Evolutionary conservation across 2,113 vertebrate species (phyloP), one percentile per base, ranked within the genome.

Genomic region (Chloebia gouldiae): DNA sequence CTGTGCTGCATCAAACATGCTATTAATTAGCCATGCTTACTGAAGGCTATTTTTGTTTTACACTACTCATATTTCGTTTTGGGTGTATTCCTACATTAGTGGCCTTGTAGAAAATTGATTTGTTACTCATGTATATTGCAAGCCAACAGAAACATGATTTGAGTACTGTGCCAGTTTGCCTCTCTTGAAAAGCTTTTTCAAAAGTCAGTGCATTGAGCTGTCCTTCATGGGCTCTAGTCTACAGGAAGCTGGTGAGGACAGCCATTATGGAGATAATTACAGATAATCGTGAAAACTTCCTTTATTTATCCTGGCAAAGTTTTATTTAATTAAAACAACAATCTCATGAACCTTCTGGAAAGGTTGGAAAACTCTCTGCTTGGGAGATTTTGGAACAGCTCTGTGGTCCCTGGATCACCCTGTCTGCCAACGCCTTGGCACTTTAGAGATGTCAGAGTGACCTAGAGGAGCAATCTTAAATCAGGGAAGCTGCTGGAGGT

Each of bases 11-110:
- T 84, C 94, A 86, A 95, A 94, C 88, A 81, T 95, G 92, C 82
- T 94, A 95, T 95, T 97, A 95, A 95, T 97, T 96, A 96, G 92
- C 92, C 88, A 96, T 94, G 76, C 86, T 96, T 65, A 93, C 85
- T 95, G 92, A 96, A 88, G 80, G 90, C 93, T 97, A 95, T 93
- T 96, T 96, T 95, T 96, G 92, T 93, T 94, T 85, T 88, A 75
- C 56, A 92, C 51, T n/a, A 83, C 88, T 97, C 72, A 35, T 93
- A 94, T 93, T 96, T 93, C 61, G 49, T 92, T 93, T 96, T 77
- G 94, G 88, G 81, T 91, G 75, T 92, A 75, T 82, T 96, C 76
- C 92, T 90, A 92, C 92, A 96, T 94, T 95, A 96, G 79, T 88
- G 81, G 90, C 85, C 94, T 94, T 88, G 90, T 90, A 81, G 82